Conservation (phyloP, 2,888 invertebrate genomes). For the Ichneumoninae sp. region DNA sequence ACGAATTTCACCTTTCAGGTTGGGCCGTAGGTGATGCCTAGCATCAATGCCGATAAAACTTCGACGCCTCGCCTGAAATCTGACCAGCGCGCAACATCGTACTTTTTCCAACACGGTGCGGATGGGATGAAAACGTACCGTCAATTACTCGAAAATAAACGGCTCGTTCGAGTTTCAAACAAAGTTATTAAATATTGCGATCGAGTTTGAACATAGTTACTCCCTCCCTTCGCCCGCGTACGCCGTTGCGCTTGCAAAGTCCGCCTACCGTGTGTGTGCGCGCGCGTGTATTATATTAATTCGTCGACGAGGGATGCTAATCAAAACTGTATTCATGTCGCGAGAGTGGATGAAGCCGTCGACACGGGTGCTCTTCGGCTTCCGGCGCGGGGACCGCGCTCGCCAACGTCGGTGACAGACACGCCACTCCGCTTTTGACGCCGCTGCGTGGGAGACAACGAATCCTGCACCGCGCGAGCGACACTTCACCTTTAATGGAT, state of each 20-base stretch:
- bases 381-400: neutral
- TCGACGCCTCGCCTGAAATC: neutral
- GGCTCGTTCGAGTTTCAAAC: neutral
- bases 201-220: conserved; percentile 2
- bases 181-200: conserved; percentile 2
- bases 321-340: conserved; percentile 32
- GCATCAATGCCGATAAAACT: neutral
- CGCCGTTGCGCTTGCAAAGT: neutral
- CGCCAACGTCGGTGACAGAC: conserved; percentile 5
- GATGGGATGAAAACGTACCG: no score
- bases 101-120: neutral
- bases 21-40: neutral
- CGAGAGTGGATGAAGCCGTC: neutral
- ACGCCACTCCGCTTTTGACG: neutral
- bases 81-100: neutral
- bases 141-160: neutral
- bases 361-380: neutral
- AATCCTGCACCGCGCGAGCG: neutral
- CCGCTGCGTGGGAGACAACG: neutral
- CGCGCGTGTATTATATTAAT: conserved; percentile 8
- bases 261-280: neutral
- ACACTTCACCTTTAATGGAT: neutral
- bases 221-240: neutral
- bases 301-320: conserved; percentile 8
- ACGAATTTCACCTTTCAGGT: neutral